phyloP scores from a whole-genome alignment of 2,888 invertebrate species.

The Meghimatium bilineatum region DNA sequence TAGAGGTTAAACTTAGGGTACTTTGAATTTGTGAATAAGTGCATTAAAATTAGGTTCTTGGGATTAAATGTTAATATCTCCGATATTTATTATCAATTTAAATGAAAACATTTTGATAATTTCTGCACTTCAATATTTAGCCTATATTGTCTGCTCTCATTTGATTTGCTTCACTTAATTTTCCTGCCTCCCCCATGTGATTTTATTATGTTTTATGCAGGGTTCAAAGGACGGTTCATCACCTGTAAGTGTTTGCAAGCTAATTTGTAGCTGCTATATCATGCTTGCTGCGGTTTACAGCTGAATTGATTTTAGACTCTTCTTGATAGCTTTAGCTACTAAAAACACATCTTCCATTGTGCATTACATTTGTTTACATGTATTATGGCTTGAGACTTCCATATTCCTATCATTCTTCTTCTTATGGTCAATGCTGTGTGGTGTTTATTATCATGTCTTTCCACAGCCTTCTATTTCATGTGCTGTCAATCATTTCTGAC shows the following conservation, averaged over 20 bases:
- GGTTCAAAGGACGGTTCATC: constrained; percentile 57
- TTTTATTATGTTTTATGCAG: constrained; percentile 61
- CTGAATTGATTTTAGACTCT: not conserved
- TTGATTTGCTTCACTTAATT: not conserved
- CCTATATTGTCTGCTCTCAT: not conserved
- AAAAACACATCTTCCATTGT: not conserved
- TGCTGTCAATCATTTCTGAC: too few species aligned
- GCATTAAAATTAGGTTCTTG: too few species aligned
- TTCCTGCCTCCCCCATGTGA: constrained; percentile 8
- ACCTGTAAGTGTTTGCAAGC: constrained; percentile 52
- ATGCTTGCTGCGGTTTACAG: not conserved
- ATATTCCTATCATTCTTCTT: too few species aligned
- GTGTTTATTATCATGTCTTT: too few species aligned
- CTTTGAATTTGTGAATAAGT: too few species aligned
- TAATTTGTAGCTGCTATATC: not conserved
- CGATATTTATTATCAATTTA: too few species aligned
- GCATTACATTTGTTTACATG: not conserved
- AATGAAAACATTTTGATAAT: too few species aligned
- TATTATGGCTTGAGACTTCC: not conserved
- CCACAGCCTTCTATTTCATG: too few species aligned
- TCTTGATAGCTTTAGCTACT: constrained; percentile 1
- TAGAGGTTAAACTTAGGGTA: too few species aligned
- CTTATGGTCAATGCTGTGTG: too few species aligned
- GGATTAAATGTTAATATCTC: too few species aligned
- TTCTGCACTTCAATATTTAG: too few species aligned